Evolutionary conservation across 2,888 invertebrate species (phyloP), one percentile per base, ranked within the genome.

Genomic region (Thelaira solivaga): DNA sequence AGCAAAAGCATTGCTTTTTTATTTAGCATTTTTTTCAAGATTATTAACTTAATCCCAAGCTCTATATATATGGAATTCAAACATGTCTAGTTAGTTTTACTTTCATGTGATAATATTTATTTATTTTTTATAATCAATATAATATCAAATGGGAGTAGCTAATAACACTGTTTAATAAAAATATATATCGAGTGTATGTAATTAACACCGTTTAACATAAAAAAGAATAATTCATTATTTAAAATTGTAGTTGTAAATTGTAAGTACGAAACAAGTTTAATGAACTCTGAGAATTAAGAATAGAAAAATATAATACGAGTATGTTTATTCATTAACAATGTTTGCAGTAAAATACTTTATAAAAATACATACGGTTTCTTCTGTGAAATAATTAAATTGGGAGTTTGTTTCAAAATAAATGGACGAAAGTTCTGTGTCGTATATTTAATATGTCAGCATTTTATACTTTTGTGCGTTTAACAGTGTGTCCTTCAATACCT

Each of bases 401-500:
- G 45, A 43, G 39, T 55, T 49, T 45, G 22, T 24, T 53, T 61
- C 29, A 39, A 57, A 49, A 65, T 18, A 26, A 64, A 57, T 51
- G 29, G 41, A 45, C 39, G 29, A 13, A 53, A 18, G 16, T 20
- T 65, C 39, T 41, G 39, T 26, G 10, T 55, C 18, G 13, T 11
- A 6, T 31, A 20, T 34, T n/a, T 18, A 26, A 57, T 18, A 24
- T 4, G 36, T 1, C 41, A 51, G n/a, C 5, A 24, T 24, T 53
- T 82, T 83, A 88, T 16, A 88, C 81, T 82, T 88, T 88, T 7
- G 88, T 84, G 81, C 88, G 88, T 82, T 89, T 89, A 76, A 83
- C 85, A 72, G 83, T 86, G 82, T 88, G 89, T 0, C 89, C 89
- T 82, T 90, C 90, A 36, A 90, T 87, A 61, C 87, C 88, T 31